Conservation (phyloP, 2,797 vertebrate species). For the Apogon hyalosoma region DNA sequence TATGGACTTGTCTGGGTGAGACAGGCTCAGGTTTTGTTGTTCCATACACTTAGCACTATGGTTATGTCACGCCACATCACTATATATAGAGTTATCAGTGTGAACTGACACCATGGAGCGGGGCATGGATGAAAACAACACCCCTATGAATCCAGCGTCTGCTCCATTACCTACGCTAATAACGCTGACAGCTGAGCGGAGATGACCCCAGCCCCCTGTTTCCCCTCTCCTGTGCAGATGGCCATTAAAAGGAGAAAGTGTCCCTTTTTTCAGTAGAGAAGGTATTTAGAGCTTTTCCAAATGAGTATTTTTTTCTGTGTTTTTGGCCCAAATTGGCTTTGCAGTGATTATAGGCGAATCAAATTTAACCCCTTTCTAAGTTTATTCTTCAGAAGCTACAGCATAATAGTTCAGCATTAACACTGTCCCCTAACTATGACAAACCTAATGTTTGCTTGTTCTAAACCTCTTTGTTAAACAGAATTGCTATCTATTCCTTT, state of each 20-base stretch:
- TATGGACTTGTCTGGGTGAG: constrained; percentile 84
- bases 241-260: constrained; percentile 99
- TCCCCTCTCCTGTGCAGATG: constrained; percentile 99
- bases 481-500: constrained; percentile 17
- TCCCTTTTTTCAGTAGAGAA: constrained; percentile 93
- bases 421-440: background rate
- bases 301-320: constrained; percentile 88
- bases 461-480: constrained; percentile 6
- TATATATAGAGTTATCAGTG: constrained; percentile 99
- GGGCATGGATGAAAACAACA: constrained; percentile 94
- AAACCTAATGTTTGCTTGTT: constrained; percentile 3
- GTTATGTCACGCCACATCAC: constrained; percentile 87
- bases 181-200: constrained; percentile 98
- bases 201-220: constrained; percentile 97
- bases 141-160: constrained; percentile 95
- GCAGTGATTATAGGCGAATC: constrained; percentile 75
- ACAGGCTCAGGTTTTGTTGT: constrained; percentile 88
- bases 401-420: constrained; percentile 5
- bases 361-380: constrained; percentile 66
- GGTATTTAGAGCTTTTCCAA: constrained; percentile 97
- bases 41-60: constrained; percentile 89
- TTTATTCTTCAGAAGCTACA: constrained; percentile 26
- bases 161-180: constrained; percentile 99
- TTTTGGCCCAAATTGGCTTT: constrained; percentile 82
- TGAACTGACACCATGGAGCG: constrained; percentile 90